Evolutionary conservation across 2,888 invertebrate species (phyloP).

Genomic region (Crossocerus cetratus): DNA sequence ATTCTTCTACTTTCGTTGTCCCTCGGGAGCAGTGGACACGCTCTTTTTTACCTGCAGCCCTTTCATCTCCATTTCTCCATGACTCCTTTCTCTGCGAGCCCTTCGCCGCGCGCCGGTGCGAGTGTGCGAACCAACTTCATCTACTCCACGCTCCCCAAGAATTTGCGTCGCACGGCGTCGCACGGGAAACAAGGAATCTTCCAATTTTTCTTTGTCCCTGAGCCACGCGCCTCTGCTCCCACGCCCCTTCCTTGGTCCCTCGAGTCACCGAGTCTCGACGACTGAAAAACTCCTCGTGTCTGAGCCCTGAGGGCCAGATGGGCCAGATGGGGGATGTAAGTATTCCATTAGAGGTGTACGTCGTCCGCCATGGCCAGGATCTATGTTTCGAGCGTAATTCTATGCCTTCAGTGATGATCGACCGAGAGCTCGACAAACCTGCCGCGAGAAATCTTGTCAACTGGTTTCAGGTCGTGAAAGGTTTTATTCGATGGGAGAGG

Average conservation of each 20-base stretch:
- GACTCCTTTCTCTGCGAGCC: constrained; percentile 22
- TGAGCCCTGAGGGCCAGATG: too few relatives aligned
- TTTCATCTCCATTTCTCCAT: constrained; percentile 30
- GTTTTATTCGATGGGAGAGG: too few relatives aligned
- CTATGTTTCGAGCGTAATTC: too few relatives aligned
- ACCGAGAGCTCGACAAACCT: too few relatives aligned
- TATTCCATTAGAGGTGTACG: too few relatives aligned
- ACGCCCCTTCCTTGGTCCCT: neutral
- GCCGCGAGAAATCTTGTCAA: too few relatives aligned
- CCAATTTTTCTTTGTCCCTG: neutral
- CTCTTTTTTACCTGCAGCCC: constrained; percentile 9
- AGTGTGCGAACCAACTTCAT: constrained; percentile 22
- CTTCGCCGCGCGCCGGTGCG: neutral
- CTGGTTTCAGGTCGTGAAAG: too few relatives aligned
- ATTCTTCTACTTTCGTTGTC: constrained; percentile 29
- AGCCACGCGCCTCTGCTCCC: neutral
- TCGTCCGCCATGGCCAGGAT: too few relatives aligned
- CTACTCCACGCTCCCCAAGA: constrained; percentile 14
- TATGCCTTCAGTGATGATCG: too few relatives aligned
- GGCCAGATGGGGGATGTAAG: too few relatives aligned
- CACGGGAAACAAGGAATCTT: constrained; percentile 1
- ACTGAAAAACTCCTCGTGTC: too few relatives aligned
- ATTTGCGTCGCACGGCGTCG: neutral
- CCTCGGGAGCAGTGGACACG: constrained; percentile 15
- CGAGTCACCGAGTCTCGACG: too few relatives aligned